Evolutionary conservation across 2,797 vertebrate genomes (phyloP).

Genomic region (Parambassis ranga): DNA sequence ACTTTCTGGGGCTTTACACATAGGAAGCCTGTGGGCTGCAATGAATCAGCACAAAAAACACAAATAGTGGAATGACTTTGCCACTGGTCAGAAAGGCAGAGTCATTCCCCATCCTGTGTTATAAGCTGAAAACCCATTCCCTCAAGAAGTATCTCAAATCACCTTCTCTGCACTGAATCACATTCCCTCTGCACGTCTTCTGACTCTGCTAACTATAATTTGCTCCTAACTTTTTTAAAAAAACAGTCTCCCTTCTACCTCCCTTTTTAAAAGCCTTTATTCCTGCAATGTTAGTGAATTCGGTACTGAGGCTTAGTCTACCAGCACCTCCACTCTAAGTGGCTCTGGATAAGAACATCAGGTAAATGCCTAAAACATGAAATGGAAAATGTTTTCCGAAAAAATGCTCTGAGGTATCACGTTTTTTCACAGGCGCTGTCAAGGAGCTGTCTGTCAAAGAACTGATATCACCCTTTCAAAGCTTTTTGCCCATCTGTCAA

Average conservation of each 20-base stretch:
- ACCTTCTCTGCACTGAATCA: conserved; percentile 20
- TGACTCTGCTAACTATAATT: conserved; percentile 31
- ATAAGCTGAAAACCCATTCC: conserved; percentile 42
- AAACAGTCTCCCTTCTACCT: background rate
- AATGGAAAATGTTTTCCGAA: conserved; percentile 24
- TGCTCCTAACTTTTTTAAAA: conserved; percentile 25
- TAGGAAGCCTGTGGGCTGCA: conserved; percentile 15
- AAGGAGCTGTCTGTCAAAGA: conserved; percentile 3
- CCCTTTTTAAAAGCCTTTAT: background rate
- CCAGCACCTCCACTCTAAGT: conserved; percentile 7
- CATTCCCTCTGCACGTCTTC: conserved; percentile 16
- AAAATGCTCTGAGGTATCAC: conserved; percentile 3
- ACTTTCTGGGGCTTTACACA: conserved; percentile 18
- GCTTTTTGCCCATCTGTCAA: conserved; percentile 45
- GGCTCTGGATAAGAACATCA: conserved; percentile 39
- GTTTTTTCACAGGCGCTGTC: background rate
- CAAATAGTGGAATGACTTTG: conserved; percentile 19
- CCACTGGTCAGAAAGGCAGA: conserved; percentile 24
- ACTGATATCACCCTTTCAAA: conserved; percentile 8
- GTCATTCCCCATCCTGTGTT: background rate
- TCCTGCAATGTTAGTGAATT: conserved; percentile 3
- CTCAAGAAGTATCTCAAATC: conserved; percentile 17
- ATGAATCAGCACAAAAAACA: conserved; percentile 36
- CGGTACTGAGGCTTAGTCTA: conserved; percentile 31
- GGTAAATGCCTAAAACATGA: conserved; percentile 24